Evolutionary conservation across 2,797 vertebrate genomes (phyloP), one percentile per base, ranked within the genome.

Genomic region (Anas bahamensis): DNA sequence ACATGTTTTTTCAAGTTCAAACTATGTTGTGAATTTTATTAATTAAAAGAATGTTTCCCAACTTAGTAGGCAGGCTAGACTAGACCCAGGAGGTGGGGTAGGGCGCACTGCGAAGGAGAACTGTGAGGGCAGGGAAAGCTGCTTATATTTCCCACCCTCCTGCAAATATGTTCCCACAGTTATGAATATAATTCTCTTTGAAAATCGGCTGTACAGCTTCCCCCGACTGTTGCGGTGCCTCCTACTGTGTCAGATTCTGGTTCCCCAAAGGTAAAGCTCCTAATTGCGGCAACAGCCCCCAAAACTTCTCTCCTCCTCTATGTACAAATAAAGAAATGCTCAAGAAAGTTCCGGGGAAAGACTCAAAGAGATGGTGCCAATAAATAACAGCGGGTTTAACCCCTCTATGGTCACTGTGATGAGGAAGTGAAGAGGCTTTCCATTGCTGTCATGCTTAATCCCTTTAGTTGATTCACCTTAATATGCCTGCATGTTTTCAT

Each of bases 21-120:
- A 5, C 80, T 91, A 85, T 82, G 71, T 10, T 90, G 66, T 83
- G 94, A 94, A 94, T 96, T 96, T 93, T 87, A 74, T 94, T 95
- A 95, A 90, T 90, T 86, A 94, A 71, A 90, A 82, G 83, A 91
- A 86, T 87, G 69, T 95, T 96, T 96, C 95, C 81, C 93, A 95
- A 60, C 85, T 71, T 28, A 82, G 91, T 28, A 69, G 86, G 83
- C 93, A 94, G 86, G 84, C 90, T 93, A 82, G 85, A 56, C 55
- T 65, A 86, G 88, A 91, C 82, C 91, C 88, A 74, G 79, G 53
- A 93, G 86, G 52, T 63, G 88, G 87, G 90, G 94, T 76, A 94
- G 88, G 86, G 94, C 91, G 24, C 48, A 5, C 65, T 24, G 37
- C 1, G 7, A 78, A 42, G 66, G 84, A 75, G 78, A 80, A 61